Percentiles rank a stretch among this genome's conserved stretches.
phyloP scores from a whole-genome alignment of 2,797 vertebrate genomes.

The Sebastiscus albofasciatus region DNA sequence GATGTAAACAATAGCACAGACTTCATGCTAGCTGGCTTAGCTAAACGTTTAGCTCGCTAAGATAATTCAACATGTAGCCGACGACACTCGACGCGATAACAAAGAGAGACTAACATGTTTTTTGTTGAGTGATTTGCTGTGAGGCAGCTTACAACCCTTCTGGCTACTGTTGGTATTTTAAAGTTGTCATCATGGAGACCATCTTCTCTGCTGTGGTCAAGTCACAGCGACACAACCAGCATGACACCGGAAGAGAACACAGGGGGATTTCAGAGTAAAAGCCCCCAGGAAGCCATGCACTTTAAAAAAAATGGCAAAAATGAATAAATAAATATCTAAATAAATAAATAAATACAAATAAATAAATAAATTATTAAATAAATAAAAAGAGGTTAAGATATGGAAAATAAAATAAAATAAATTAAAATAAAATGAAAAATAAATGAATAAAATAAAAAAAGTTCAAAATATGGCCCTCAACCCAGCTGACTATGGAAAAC shows the following conservation, averaged over 20 bases:
- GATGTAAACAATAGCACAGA: constrained; percentile 70
- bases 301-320: neutral
- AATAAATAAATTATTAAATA: no score
- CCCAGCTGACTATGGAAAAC: no score
- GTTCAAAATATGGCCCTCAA: no score
- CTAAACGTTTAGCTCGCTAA: constrained; percentile 17
- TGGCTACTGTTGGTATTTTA: constrained; percentile 28
- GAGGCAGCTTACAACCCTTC: neutral
- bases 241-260: constrained; percentile 10
- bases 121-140: accelerated
- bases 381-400: no score
- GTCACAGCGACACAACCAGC: neutral
- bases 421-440: no score
- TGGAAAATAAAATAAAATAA: no score
- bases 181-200: constrained; percentile 71
- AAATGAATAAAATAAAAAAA: no score
- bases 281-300: no score
- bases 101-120: neutral
- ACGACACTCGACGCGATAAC: neutral
- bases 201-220: constrained; percentile 43
- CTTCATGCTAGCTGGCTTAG: constrained; percentile 57
- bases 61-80: neutral
- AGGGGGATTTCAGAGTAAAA: constrained; percentile 43
- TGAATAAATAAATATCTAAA: no score
- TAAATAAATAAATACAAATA: no score